Conservation (phyloP, 2,888 invertebrate genomes). For the Drosophila nr. medialis region DNA sequence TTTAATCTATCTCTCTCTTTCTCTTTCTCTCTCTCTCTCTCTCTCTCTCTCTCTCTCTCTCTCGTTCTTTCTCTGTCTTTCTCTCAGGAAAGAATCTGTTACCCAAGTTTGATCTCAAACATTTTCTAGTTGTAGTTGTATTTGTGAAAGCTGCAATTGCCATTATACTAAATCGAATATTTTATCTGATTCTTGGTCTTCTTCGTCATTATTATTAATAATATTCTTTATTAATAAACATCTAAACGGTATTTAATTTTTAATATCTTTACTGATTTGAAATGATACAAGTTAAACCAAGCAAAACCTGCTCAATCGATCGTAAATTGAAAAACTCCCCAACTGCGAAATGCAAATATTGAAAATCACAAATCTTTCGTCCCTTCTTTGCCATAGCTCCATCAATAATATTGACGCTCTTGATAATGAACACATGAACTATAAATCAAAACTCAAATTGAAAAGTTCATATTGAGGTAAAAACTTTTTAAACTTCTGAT, state of each 20-base stretch:
- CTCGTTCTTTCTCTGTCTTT: neutral
- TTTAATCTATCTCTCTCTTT: neutral
- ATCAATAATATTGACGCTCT: neutral
- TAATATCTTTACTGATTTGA: neutral
- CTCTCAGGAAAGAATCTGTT: neutral
- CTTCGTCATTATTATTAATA: neutral
- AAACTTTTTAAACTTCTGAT: neutral
- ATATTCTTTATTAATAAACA: neutral
- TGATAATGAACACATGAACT: neutral
- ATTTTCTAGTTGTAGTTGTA: neutral
- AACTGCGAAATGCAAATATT: too few species aligned
- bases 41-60: neutral
- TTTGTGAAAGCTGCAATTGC: neutral
- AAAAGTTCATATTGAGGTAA: neutral
- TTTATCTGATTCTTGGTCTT: neutral
- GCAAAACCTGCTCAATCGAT: neutral
- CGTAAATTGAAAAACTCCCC: accelerated
- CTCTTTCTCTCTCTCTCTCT: neutral
- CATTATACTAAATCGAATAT: neutral
- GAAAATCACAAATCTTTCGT: too few species aligned
- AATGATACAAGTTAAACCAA: neutral
- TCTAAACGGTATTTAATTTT: neutral
- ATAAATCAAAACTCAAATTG: neutral
- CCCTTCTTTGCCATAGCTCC: neutral
- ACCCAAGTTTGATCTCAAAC: neutral